A percentile compares a stretch with the other conserved stretches of the same genome.
These are phyloP conservation scores for Drosophila nannoptera DNA, from an alignment of 1,140 invertebrate genomes.

Conservation along the genomic window DNA sequence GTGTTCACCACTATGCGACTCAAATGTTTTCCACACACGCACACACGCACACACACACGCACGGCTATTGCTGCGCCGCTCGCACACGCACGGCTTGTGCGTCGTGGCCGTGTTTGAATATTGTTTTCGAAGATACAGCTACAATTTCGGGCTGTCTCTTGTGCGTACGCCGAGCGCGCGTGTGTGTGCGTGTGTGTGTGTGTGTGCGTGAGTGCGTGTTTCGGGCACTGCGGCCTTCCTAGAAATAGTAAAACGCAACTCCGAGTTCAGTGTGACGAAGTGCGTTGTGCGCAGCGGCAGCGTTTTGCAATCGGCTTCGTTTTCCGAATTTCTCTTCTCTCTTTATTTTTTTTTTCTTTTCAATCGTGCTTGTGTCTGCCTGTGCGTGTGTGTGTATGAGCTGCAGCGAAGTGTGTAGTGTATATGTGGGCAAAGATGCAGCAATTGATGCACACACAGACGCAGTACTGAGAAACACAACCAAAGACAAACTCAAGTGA, in stretches of 20 bases:
- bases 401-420: slow-evolving; percentile 24
- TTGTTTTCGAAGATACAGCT: slow-evolving; percentile 63
- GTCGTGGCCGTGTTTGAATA: slow-evolving; percentile 42
- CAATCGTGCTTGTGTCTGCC: neutral
- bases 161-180: neutral
- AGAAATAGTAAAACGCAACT: slow-evolving; percentile 77
- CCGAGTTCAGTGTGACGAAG: slow-evolving; percentile 70
- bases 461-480: slow-evolving; percentile 6
- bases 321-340: slow-evolving; percentile 13
- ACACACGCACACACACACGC: slow-evolving; percentile 23
- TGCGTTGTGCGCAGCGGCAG: slow-evolving; percentile 77
- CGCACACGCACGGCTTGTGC: slow-evolving; percentile 26
- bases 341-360: neutral
- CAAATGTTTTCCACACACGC: slow-evolving; percentile 58
- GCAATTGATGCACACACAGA: neutral
- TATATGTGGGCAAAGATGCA: slow-evolving; percentile 31
- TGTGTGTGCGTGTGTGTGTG: neutral
- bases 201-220: slow-evolving; percentile 15
- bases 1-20: slow-evolving; percentile 36
- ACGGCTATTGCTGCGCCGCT: slow-evolving; percentile 10
- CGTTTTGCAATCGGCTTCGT: slow-evolving; percentile 48
- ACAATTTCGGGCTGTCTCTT: slow-evolving; percentile 53
- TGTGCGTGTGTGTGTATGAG: neutral
- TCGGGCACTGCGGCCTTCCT: slow-evolving; percentile 61
- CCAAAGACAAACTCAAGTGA: neutral